Base-by-base conservation (phyloP, 1,140 invertebrate species). In the Euura saliciscinereae region DNA sequence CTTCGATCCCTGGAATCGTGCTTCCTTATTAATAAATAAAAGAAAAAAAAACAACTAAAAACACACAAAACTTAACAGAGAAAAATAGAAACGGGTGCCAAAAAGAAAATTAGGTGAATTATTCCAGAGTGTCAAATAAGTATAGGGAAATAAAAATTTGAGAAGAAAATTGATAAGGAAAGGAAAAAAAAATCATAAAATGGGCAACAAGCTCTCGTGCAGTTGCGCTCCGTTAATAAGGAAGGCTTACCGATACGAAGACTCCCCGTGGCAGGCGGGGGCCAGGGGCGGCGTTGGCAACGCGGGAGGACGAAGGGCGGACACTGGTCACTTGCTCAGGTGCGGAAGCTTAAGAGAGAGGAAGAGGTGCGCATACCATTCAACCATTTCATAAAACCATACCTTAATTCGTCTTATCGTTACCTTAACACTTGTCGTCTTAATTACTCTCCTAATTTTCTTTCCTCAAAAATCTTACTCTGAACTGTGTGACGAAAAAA, bases 161-260 rank as follows among this genome's bases (percentile, higher is more conserved):
- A 51, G 71, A 45, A 43, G 71, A 74, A 72, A 69, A 67, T 67
- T 71, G 74, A 71, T 67, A 73, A 76, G 71, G 74, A 76, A 75
- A 51, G 71, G 51, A 75, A 68, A 64, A 74, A 68, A 73, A 75
- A 71, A 76, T 28, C 28, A 28, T 74, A 87, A 84, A 82, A 98
- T 98, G 96, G 96, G 97, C 87, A 98, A 98, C 90, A 98, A 98
- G 90, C 89, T 98, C 82, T 95, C 95, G 85, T 97, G 95, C 89
- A 97, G 95, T 79, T 98, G 97, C 89, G 96, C 95, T 79, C 97
- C 97, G 74, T 90, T 98, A 79, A 94, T 97, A 83, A 93, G 95
- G 89, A 97, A 97, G 89, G 94, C 94, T 79, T 98, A 98, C 90
- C 93, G 96, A 83, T 96, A 97, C 86, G 96, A 98, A 86, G 96